These are phyloP conservation scores for Anthopleura sola DNA, from an alignment of 64 coral and sea anemone species.

Conservation along the genomic window DNA sequence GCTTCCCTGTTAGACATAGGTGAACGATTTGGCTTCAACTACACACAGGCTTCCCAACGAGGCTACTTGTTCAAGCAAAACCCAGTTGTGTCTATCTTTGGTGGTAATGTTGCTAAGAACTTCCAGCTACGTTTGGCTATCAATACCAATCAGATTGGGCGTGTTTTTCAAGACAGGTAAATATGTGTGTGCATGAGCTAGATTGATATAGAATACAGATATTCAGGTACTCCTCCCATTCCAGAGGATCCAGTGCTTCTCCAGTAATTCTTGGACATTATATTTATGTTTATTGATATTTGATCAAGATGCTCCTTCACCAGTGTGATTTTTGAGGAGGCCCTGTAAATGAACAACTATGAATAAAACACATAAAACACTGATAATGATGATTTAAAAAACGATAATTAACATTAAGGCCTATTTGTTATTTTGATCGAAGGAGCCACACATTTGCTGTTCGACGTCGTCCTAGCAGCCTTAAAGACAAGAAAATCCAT, in stretches of 20 bases:
- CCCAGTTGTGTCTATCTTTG: slow-evolving; percentile 87
- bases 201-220: too few relatives aligned
- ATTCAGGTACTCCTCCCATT: too few relatives aligned
- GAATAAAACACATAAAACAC: too few relatives aligned
- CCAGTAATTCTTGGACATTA: too few relatives aligned
- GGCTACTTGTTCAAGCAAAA: slow-evolving; percentile 98
- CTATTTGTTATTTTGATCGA: background rate
- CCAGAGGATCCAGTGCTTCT: too few relatives aligned
- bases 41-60: slow-evolving; percentile 38
- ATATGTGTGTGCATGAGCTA: too few relatives aligned
- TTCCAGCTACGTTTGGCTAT: slow-evolving; percentile 82
- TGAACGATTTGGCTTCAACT: slow-evolving; percentile 57
- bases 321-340: too few relatives aligned
- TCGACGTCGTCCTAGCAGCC: slow-evolving; percentile 44
- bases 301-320: too few relatives aligned
- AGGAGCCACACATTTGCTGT: slow-evolving; percentile 90
- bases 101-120: slow-evolving; percentile 49
- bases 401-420: too few relatives aligned
- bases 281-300: too few relatives aligned
- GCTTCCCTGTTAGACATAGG: slow-evolving; percentile 47
- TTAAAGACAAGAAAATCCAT: slow-evolving; percentile 64
- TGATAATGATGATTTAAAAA: too few relatives aligned
- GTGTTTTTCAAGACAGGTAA: slow-evolving; percentile 96
- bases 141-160: slow-evolving; percentile 90
- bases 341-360: too few relatives aligned